These are phyloP conservation scores for Maccullochella peelii DNA, from an alignment of 2,113 vertebrate genomes.

Conservation along the genomic window DNA sequence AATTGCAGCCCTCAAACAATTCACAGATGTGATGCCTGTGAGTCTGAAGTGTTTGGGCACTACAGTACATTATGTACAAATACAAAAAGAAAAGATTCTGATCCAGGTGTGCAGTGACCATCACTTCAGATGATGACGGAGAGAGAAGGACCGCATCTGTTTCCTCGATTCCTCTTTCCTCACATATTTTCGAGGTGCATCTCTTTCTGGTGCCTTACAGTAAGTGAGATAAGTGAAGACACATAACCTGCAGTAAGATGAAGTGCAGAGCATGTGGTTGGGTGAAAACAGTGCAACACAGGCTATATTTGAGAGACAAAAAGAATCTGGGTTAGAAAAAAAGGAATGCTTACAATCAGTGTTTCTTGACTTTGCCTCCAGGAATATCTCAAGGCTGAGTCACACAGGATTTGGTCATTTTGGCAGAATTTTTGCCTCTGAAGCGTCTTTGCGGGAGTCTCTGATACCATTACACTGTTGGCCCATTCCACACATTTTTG, in stretches of 20 bases:
- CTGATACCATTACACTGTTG: slow-evolving; percentile 46
- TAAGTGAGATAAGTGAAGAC: too few relatives aligned
- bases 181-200: too few relatives aligned
- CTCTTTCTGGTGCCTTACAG: too few relatives aligned
- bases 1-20: neutral
- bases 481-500: slow-evolving; percentile 29
- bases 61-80: neutral
- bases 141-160: neutral
- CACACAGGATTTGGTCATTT: slow-evolving; percentile 49
- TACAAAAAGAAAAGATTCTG: neutral
- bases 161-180: neutral
- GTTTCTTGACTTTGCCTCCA: slow-evolving; percentile 51
- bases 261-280: neutral
- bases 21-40: neutral
- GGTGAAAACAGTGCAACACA: neutral
- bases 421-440: slow-evolving; percentile 25
- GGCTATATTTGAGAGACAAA: neutral
- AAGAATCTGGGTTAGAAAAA: neutral
- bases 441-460: slow-evolving; percentile 52
- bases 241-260: neutral
- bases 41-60: neutral
- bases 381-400: slow-evolving; percentile 57
- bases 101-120: neutral
- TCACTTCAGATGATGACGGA: neutral
- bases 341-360: slow-evolving; percentile 34